Base-by-base conservation (phyloP, 2,888 invertebrate genomes). In the Erannis defoliaria region DNA sequence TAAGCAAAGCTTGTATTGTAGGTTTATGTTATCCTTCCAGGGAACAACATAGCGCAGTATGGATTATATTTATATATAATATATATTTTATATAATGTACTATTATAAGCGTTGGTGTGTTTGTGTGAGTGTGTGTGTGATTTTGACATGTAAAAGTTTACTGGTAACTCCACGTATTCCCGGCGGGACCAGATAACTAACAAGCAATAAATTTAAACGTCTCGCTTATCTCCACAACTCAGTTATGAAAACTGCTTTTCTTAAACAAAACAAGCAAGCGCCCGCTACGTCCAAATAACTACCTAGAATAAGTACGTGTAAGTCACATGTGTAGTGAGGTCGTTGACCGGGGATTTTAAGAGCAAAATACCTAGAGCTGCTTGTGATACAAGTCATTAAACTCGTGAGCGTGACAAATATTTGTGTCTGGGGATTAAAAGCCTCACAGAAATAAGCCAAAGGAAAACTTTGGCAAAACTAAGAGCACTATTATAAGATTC, bases 321-420 rank as follows among this genome's bases (percentile, higher is more conserved):
- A n/a, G 42, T 42, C 16, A 0, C n/a, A 29, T 29, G 43, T 26
- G 9, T 18, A 33, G 48, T 33, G 33, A 59, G 45, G 58, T 60
- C 59, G 29, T 59, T 56, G 23, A 23, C 60, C 64, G 23, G 18
- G 35, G 43, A 35, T 37, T 55, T 54, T 37, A 45, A 26, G 45
- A 37, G 45, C 23, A 26, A 57, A 57, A 55, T 40, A 55, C 40
- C 46, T 48, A 48, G 45, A 55, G 58, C 51, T 51, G 29, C n/a
- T 53, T 53, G 58, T 38, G 21, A 51, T 58, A 31, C 51, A 46
- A 43, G 58, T 51, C 57, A 49, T 57, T 45, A 37, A 51, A 58
- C 58, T 43, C 43, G 26, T 14, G 50, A 40, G n/a, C 51, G 51
- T 10, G 42, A 56, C 49, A 33, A 56, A 56, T 56, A 56, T 56